These are phyloP conservation scores for Torymus aiolomorphi DNA, from an alignment of 2,888 invertebrate species.

Conservation along the genomic window DNA sequence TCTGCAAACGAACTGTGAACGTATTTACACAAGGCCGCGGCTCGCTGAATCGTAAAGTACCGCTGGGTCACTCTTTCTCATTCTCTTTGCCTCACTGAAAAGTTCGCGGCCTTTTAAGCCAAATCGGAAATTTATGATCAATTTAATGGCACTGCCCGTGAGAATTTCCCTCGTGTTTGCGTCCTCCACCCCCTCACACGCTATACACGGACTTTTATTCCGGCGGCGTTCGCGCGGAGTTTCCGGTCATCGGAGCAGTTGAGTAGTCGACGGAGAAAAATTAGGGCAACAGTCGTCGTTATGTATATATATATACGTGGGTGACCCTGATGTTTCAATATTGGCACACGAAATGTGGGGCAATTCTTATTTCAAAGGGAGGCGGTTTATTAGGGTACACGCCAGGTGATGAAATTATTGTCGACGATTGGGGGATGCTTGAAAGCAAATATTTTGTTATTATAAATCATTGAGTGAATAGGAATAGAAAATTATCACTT, in stretches of 20 bases:
- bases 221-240: neutral
- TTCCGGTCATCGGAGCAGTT: constrained; percentile 32
- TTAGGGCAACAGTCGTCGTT: neutral
- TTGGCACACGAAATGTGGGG: neutral
- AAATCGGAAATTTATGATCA: constrained; percentile 50
- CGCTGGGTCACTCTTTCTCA: no score
- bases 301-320: no score
- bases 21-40: constrained; percentile 24
- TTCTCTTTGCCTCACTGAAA: neutral
- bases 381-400: no score
- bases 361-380: neutral
- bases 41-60: constrained; percentile 14
- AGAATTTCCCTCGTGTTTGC: neutral
- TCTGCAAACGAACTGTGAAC: constrained; percentile 42
- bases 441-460: no score
- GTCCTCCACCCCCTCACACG: neutral
- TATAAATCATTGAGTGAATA: no score
- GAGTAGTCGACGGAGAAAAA: neutral
- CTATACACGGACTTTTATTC: constrained; percentile 4
- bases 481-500: no score
- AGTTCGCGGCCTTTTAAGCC: constrained; percentile 16
- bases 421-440: no score
- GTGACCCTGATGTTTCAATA: neutral
- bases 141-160: constrained; percentile 32
- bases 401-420: no score